phyloP scores from a whole-genome alignment of 1,140 invertebrate species.

The Scaptomyza pallida region DNA sequence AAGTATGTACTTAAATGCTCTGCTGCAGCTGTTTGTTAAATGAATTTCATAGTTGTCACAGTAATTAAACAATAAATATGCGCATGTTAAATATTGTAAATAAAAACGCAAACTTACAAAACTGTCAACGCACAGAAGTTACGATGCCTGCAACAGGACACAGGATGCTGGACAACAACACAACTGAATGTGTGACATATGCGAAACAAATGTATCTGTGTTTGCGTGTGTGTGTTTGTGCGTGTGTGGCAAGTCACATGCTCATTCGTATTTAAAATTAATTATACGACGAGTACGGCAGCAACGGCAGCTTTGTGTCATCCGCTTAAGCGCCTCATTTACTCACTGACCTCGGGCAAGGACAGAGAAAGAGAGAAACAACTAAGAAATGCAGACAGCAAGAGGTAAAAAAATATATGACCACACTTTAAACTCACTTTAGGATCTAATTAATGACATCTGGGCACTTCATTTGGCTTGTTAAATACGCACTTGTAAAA shows the following conservation, averaged over 20 bases:
- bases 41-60: constrained; percentile 61
- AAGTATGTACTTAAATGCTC: constrained; percentile 4
- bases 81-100: constrained; percentile 41
- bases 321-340: constrained; percentile 73
- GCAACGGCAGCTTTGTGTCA: constrained; percentile 67
- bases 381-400: constrained; percentile 22
- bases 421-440: constrained; percentile 26
- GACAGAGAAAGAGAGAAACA: constrained; percentile 22
- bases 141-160: constrained; percentile 20
- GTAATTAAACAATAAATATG: constrained; percentile 78
- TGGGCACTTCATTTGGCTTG: constrained; percentile 54
- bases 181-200: constrained; percentile 5
- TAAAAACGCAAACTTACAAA: constrained; percentile 45
- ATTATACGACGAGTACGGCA: constrained; percentile 74
- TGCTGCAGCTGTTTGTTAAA: constrained; percentile 36
- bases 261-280: constrained; percentile 74
- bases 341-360: constrained; percentile 48
- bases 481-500: constrained; percentile 12
- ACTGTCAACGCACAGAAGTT: constrained; percentile 37
- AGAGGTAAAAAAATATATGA: constrained; percentile 13
- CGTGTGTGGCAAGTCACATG: constrained; percentile 41
- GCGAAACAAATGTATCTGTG: constrained; percentile 13
- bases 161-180: constrained; percentile 1
- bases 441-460: constrained; percentile 61
- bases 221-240: neutral